phyloP scores from a whole-genome alignment of 2,113 vertebrate genomes.

The Archilochus colubris region DNA sequence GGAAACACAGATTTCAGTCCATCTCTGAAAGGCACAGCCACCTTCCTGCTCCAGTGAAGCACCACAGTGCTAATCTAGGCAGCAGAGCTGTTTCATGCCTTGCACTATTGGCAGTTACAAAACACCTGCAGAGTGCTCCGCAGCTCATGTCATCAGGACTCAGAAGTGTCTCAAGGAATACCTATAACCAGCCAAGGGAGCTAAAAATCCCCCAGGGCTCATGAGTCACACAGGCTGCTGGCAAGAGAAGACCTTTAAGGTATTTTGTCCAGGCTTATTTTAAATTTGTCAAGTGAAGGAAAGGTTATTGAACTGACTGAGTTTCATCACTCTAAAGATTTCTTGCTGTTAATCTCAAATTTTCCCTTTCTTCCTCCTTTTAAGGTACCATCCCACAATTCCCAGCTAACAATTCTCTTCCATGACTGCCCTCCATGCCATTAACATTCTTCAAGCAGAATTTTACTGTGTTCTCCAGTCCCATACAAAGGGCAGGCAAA shows the following conservation, averaged over 20 bases:
- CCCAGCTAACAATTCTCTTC: not conserved
- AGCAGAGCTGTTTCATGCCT: not conserved
- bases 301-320: not conserved
- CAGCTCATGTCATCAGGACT: not conserved
- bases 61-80: not conserved
- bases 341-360: not conserved
- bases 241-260: constrained; percentile 4
- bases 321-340: not conserved
- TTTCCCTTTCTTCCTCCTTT: not conserved
- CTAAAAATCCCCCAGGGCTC: not conserved
- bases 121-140: not conserved
- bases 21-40: not conserved
- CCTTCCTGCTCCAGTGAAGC: constrained; percentile 5
- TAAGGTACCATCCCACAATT: not conserved
- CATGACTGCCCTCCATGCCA: not conserved
- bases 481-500: not conserved
- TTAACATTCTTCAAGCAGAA: not conserved
- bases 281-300: not conserved
- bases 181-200: not conserved
- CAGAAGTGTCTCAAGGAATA: constrained; percentile 5
- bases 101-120: rapidly evolving
- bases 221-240: constrained; percentile 14
- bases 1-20: not conserved
- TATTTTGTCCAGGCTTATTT: not conserved
- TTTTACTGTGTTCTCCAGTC: not conserved